Base-by-base conservation (phyloP, 2,888 invertebrate species). In the Catonia carolina region DNA sequence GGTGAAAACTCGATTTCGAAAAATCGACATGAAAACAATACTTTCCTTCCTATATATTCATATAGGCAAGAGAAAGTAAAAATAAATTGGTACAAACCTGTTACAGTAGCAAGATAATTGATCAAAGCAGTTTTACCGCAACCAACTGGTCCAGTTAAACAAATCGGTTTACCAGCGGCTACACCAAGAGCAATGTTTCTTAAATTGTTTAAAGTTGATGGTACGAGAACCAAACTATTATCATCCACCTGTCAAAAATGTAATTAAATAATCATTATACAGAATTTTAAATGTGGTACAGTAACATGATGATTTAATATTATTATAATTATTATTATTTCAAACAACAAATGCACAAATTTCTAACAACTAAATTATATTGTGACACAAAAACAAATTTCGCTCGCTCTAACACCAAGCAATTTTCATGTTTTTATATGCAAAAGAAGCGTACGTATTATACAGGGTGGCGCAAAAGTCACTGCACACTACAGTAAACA, bases 111-210 rank as follows among this genome's bases (percentile, higher is more conserved):
- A 58, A 96, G 74, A 71, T 91, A 85, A 68, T 94, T 90, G 8
- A 96, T 86, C 2, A 97, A 71, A 0, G 86, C 83, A 0, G 97
- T 95, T 76, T 99, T 99, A 1, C 98, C 98, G 64, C 89, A 89
- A 0, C 98, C 98, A 7, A 97, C 91, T 0, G 92, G 87, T 0
- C 96, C 96, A 71, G 86, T 80, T 0, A 94, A 73, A 60, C 85
- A 85, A 42, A 89, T 75, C 4, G 88, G 79, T 72, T 80, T 82
- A 67, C 83, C 83, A 53, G 86, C 81, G n/a, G 86, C 83, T 10
- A 93, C 82, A 6, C 88, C 90, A 53, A 93, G 72, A 0, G 90
- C 88, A 74, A 65, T 48, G 20, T 60, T 64, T 27, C 60, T 60
- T 33, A 67, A 58, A 62, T 67, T 65, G 8, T 56, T 52, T 37